Conservation (phyloP, 1,140 invertebrate genomes). For the Geopemphigus sp. region DNA sequence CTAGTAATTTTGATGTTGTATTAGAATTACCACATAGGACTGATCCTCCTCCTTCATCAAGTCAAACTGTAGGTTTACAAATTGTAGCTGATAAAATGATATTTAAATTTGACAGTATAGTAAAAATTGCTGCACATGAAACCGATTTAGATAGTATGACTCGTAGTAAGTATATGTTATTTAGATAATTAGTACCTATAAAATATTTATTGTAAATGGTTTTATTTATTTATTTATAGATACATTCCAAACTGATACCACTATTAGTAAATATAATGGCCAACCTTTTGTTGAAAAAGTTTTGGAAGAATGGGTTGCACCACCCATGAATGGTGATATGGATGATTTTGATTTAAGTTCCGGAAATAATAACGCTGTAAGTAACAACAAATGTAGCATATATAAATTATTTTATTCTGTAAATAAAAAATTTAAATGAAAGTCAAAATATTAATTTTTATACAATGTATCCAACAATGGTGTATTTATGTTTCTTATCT, state of each 20-base stretch:
- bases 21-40: conserved; percentile 80
- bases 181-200: background rate
- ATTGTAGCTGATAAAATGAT: conserved; percentile 78
- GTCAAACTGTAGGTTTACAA: conserved; percentile 60
- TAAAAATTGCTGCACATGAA: conserved; percentile 74
- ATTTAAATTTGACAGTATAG: conserved; percentile 78
- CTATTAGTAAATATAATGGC: conserved; percentile 67
- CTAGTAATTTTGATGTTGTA: conserved; percentile 77
- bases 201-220: background rate
- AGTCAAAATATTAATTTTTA: too few relatives aligned
- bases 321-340: conserved; percentile 64
- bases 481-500: too few relatives aligned
- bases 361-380: conserved; percentile 54
- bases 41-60: conserved; percentile 65
- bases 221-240: conserved; percentile 54
- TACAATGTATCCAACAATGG: too few relatives aligned
- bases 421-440: too few relatives aligned
- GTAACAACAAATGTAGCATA: background rate
- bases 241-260: conserved; percentile 80
- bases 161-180: conserved; percentile 59
- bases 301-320: conserved; percentile 83
- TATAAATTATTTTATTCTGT: too few relatives aligned
- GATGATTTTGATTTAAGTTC: conserved; percentile 67
- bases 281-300: conserved; percentile 69
- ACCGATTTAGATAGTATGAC: conserved; percentile 85